Conservation (phyloP, 2,113 vertebrate genomes). For the Naja naja region DNA sequence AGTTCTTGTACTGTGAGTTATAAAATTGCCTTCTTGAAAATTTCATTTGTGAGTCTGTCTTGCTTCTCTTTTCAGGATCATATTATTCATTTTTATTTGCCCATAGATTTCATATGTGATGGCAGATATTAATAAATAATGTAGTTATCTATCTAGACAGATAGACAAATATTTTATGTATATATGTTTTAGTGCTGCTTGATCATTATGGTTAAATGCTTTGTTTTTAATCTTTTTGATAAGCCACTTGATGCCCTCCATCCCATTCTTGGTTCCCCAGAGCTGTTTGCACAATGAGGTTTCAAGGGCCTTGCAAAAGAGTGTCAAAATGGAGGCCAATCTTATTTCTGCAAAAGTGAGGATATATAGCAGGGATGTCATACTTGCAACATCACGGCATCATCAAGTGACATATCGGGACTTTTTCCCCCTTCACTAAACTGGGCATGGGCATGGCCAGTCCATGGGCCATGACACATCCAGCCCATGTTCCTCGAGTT, state of each 20-base stretch:
- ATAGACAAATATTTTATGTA: neutral
- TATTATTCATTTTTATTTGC: neutral
- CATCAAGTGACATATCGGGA: too few relatives aligned
- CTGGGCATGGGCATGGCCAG: too few relatives aligned
- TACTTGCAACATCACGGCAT: too few relatives aligned
- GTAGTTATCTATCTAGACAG: neutral
- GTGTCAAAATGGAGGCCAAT: neutral
- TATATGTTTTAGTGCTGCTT: neutral
- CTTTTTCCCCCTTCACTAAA: too few relatives aligned
- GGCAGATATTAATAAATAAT: neutral
- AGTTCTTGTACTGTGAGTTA: neutral
- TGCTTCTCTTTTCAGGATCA: neutral
- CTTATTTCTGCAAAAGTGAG: neutral
- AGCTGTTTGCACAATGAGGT: neutral
- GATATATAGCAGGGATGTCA: neutral
- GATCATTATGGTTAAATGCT: neutral
- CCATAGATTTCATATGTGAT: neutral
- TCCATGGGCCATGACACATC: too few relatives aligned
- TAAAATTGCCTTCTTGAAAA: neutral
- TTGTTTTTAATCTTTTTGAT: neutral
- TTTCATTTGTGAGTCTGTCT: neutral
- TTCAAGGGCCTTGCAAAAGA: neutral
- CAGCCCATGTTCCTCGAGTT: too few relatives aligned
- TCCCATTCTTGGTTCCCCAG: neutral
- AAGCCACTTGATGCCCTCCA: neutral